Evolutionary conservation across 2,113 vertebrate species (phyloP).

Genomic region (Eudorcas thomsonii): DNA sequence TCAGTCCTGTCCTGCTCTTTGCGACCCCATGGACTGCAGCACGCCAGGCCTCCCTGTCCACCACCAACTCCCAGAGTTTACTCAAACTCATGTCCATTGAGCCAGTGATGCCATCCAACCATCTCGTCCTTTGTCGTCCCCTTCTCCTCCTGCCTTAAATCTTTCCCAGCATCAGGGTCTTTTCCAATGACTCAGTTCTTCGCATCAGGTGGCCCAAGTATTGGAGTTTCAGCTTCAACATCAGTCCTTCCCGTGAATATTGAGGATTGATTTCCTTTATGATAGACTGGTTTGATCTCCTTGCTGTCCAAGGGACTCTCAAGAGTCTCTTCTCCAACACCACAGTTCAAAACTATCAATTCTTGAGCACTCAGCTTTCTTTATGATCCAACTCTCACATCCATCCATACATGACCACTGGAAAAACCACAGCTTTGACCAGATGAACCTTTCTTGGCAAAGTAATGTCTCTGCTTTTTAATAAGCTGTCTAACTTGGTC

Average conservation of each 20-base stretch:
- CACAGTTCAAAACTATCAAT: background rate
- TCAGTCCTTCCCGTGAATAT: background rate
- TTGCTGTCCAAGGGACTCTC: background rate
- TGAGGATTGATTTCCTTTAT: background rate
- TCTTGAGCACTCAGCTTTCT: background rate
- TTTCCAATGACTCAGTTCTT: background rate
- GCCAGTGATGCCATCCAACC: background rate
- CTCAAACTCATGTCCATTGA: background rate
- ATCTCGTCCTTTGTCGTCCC: background rate
- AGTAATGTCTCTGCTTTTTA: background rate
- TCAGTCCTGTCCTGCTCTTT: background rate
- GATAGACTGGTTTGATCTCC: background rate
- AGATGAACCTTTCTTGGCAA: background rate
- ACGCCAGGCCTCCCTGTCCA: background rate
- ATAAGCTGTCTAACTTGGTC: background rate
- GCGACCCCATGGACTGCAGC: background rate
- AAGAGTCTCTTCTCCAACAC: background rate
- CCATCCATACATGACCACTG: background rate
- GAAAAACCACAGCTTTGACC: background rate
- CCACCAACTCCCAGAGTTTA: background rate
- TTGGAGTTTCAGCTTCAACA: background rate
- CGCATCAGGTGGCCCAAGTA: background rate
- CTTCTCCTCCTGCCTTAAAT: background rate
- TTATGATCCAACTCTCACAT: background rate
- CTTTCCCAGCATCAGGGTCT: background rate